Evolutionary conservation across 2,888 invertebrate genomes (phyloP).

Genomic region (Nomada lathburiana): DNA sequence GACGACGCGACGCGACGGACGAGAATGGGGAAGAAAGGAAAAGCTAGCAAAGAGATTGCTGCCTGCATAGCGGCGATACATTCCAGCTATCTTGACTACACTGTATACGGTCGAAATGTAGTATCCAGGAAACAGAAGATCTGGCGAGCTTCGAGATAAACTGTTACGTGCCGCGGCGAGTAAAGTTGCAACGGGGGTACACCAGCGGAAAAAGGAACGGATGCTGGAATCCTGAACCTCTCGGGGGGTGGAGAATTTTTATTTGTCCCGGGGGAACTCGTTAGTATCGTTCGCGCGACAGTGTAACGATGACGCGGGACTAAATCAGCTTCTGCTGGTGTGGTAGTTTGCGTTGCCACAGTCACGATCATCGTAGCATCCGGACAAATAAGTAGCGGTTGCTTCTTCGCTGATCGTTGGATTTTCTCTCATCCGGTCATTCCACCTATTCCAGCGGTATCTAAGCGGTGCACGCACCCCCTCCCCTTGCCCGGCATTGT

Average conservation of each 20-base stretch:
- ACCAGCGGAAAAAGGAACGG: background rate
- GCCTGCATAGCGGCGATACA: background rate
- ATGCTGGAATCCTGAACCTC: slow-evolving; percentile 13
- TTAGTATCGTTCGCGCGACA: slow-evolving; percentile 39
- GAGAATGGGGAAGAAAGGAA: slow-evolving; percentile 2
- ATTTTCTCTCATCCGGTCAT: slow-evolving; percentile 5
- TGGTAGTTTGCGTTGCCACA: background rate
- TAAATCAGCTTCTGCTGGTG: background rate
- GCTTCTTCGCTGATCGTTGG: slow-evolving; percentile 1
- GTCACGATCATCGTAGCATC: background rate
- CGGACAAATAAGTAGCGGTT: slow-evolving; percentile 30
- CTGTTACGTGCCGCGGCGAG: background rate
- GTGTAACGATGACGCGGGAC: slow-evolving; percentile 13
- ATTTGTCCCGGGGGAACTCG: slow-evolving; percentile 48
- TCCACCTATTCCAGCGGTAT: background rate
- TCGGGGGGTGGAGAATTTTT: slow-evolving; percentile 19
- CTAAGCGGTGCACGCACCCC: background rate
- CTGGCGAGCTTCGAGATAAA: background rate
- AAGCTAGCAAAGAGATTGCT: slow-evolving; percentile 38
- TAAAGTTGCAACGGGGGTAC: too few relatives aligned
- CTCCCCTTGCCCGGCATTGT: background rate
- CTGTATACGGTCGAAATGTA: background rate
- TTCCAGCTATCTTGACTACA: background rate
- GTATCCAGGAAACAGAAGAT: too few relatives aligned
- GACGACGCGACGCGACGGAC: slow-evolving; percentile 14